A percentile compares a stretch with the other conserved stretches of the same genome.
Evolutionary conservation across 2,888 invertebrate species (phyloP).

Genomic region (Xylota segnis): DNA sequence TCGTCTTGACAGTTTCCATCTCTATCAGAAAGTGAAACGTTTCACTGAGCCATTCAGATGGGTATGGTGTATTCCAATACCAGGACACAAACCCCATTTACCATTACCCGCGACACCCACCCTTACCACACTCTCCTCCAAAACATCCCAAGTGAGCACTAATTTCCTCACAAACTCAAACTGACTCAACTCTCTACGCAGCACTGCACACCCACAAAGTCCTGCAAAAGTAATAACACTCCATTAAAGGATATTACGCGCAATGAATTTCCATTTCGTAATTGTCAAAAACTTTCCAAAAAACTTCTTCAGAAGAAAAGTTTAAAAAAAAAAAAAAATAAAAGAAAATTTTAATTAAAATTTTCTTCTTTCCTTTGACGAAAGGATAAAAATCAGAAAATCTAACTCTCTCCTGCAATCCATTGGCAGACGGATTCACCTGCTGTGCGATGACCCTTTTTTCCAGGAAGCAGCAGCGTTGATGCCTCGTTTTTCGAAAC

Average conservation of each 20-base stretch:
- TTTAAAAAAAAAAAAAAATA: constrained; percentile 26
- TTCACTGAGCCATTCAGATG: too few species aligned
- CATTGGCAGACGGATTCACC: constrained; percentile 29
- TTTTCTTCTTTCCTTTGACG: constrained; percentile 54
- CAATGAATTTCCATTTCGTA: constrained; percentile 66
- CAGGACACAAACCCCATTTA: too few species aligned
- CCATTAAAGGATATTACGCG: constrained; percentile 66
- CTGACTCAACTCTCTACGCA: not conserved
- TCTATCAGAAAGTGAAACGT: too few species aligned
- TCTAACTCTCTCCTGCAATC: constrained; percentile 39
- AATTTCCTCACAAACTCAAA: constrained; percentile 4
- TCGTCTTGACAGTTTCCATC: too few species aligned
- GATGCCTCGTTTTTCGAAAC: not conserved
- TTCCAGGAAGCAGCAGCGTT: not conserved
- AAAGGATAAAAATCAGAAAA: constrained; percentile 47
- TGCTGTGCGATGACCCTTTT: constrained; percentile 57
- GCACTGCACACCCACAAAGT: not conserved
- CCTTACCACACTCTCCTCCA: too few species aligned
- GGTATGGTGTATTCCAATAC: too few species aligned
- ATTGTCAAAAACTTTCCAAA: constrained; percentile 57
- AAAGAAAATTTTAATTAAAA: constrained; percentile 58
- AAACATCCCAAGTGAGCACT: not conserved
- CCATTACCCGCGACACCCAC: too few species aligned
- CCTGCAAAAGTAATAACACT: constrained; percentile 61
- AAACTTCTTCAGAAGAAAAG: not conserved